A percentile compares a stretch with the other conserved stretches of the same genome.
These are phyloP conservation scores for Dryobota labecula DNA, from an alignment of 2,888 invertebrate species.

Conservation along the genomic window DNA sequence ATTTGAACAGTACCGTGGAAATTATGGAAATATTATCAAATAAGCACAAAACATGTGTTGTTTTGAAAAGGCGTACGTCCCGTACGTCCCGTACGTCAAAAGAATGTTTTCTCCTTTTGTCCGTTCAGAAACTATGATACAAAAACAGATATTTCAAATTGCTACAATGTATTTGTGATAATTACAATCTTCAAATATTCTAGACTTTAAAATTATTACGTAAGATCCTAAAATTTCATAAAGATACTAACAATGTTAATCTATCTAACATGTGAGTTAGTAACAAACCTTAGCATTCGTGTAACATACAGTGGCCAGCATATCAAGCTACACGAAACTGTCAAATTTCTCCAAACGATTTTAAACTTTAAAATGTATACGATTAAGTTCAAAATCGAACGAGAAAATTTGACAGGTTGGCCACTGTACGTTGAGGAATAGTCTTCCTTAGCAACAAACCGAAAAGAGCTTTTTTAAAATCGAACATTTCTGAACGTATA, in stretches of 20 bases:
- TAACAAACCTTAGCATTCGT: background rate
- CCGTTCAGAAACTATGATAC: conserved; percentile 26
- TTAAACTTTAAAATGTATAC: too few species aligned
- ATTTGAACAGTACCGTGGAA: conserved; percentile 7
- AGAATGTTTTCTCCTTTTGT: background rate
- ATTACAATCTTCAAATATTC: too few species aligned
- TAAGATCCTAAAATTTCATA: too few species aligned
- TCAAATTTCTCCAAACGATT: too few species aligned
- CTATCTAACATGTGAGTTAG: background rate
- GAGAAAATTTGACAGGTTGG: too few species aligned
- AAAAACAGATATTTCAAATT: background rate
- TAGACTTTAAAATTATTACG: too few species aligned
- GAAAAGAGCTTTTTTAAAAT: background rate
- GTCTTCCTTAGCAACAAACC: background rate
- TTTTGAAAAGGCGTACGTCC: conserved; percentile 66
- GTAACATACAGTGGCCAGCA: too few species aligned
- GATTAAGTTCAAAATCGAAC: too few species aligned
- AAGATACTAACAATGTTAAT: too few species aligned
- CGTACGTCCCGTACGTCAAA: conserved; percentile 61
- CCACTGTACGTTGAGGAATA: too few species aligned
- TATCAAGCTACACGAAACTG: too few species aligned
- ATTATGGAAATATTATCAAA: conserved; percentile 51
- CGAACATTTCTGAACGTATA: background rate
- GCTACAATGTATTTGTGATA: background rate
- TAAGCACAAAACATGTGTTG: conserved; percentile 81